Percentiles rank a stretch among this genome's conserved stretches.
These are phyloP conservation scores for Meleagris gallopavo DNA, from an alignment of 2,113 vertebrate species.

Conservation along the genomic window DNA sequence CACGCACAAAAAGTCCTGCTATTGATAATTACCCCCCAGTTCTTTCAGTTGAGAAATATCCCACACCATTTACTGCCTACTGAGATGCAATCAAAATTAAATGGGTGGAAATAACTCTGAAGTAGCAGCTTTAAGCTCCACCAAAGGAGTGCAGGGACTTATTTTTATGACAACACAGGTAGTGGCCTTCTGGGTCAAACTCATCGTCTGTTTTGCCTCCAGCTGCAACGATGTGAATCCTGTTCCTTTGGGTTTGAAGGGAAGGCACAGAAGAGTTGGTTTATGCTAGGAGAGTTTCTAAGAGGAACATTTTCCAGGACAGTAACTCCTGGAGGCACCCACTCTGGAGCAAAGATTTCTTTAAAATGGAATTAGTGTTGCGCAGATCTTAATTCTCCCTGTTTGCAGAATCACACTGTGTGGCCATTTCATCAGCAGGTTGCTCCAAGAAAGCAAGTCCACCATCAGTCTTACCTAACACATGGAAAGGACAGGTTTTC, in stretches of 20 bases:
- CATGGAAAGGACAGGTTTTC: background rate
- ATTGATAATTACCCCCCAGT: slow-evolving; percentile 46
- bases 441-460: background rate
- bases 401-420: background rate
- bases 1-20: background rate
- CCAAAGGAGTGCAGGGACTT: background rate
- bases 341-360: background rate
- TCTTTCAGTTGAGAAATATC: slow-evolving; percentile 31
- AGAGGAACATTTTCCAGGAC: background rate
- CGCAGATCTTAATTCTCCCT: background rate
- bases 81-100: slow-evolving; percentile 69
- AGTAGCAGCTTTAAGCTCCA: slow-evolving; percentile 34
- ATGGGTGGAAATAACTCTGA: slow-evolving; percentile 63
- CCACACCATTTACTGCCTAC: slow-evolving; percentile 42
- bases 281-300: background rate
- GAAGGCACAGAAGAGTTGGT: background rate
- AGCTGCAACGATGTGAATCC: background rate
- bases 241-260: background rate
- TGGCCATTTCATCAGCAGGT: background rate
- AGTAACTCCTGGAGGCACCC: background rate
- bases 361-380: background rate
- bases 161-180: slow-evolving; percentile 45
- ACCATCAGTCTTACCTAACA: background rate
- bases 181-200: slow-evolving; percentile 19
- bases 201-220: background rate